Percentiles rank a stretch among this genome's conserved stretches.
Evolutionary conservation across 2,888 invertebrate genomes (phyloP).

Genomic region (Sipunculus nudus): DNA sequence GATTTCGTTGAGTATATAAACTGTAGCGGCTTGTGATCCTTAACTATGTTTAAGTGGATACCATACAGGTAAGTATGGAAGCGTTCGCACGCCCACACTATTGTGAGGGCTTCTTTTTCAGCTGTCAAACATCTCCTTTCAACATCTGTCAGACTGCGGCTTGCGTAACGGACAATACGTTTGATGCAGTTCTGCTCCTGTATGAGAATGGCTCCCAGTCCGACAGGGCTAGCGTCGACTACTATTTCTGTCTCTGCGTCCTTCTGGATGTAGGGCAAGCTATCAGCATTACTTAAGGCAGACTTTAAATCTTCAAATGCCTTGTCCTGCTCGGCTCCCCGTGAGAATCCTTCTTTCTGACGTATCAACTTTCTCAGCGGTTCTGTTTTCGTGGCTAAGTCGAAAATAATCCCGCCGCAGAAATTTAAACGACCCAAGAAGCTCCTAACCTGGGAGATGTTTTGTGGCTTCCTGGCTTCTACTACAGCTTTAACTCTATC

Average conservation of each 20-base stretch:
- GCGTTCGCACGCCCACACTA: slow-evolving; percentile 32
- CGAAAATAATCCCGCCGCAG: neutral
- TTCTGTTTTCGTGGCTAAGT: slow-evolving; percentile 1
- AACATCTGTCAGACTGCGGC: slow-evolving; percentile 20
- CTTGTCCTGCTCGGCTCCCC: neutral
- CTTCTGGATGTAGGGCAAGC: neutral
- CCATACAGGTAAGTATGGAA: slow-evolving; percentile 28
- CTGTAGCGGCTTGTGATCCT: slow-evolving; percentile 26
- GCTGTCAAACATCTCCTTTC: slow-evolving; percentile 35
- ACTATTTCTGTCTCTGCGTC: slow-evolving; percentile 8
- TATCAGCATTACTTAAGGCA: neutral
- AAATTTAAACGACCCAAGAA: slow-evolving; percentile 40
- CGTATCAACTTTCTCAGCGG: slow-evolving; percentile 4
- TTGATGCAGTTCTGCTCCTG: slow-evolving; percentile 26
- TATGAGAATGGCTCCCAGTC: slow-evolving; percentile 26
- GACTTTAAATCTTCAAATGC: slow-evolving; percentile 13
- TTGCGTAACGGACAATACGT: slow-evolving; percentile 30
- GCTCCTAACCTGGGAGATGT: too few relatives aligned
- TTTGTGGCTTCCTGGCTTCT: too few relatives aligned
- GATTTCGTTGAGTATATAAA: slow-evolving; percentile 29
- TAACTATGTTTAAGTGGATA: slow-evolving; percentile 27
- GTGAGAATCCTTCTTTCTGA: neutral
- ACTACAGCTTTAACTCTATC: slow-evolving; percentile 13
- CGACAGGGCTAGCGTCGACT: slow-evolving; percentile 29
- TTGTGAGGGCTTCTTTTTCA: slow-evolving; percentile 33